Percentiles rank a stretch among this genome's conserved stretches.
Conservation (phyloP, 1,140 invertebrate genomes). For the Planococcus citri region DNA sequence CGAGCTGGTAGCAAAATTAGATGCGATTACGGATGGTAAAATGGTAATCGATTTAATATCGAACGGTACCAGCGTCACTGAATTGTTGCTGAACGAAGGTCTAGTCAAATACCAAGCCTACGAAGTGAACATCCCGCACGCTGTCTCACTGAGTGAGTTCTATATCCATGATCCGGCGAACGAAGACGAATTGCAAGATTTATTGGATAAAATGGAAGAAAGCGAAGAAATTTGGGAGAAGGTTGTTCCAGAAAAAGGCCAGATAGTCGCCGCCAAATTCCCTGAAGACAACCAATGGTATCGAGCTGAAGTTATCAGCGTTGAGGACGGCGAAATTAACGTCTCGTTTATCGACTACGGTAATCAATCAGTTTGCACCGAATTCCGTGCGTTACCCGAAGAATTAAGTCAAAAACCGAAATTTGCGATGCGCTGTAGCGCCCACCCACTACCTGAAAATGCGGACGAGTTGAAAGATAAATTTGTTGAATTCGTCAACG, state of each 20-base stretch:
- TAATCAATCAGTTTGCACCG: constrained; percentile 33
- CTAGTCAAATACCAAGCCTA: not conserved
- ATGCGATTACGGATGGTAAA: not conserved
- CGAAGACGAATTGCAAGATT: constrained; percentile 30
- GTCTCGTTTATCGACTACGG: constrained; percentile 48
- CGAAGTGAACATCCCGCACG: constrained; percentile 38
- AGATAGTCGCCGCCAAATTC: constrained; percentile 48
- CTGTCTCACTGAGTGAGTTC: constrained; percentile 46
- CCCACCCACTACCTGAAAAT: constrained; percentile 24
- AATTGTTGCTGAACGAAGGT: not conserved
- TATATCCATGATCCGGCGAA: constrained; percentile 49
- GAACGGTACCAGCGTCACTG: not conserved
- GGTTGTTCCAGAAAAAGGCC: constrained; percentile 30
- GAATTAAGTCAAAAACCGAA: constrained; percentile 33
- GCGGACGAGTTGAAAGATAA: constrained; percentile 3
- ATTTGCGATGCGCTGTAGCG: constrained; percentile 34
- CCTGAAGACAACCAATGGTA: constrained; percentile 51
- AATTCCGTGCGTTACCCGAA: constrained; percentile 34
- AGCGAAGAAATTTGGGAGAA: constrained; percentile 4
- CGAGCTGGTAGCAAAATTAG: not conserved
- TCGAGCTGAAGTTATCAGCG: constrained; percentile 46
- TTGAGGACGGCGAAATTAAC: constrained; percentile 34
- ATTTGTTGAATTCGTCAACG: not conserved
- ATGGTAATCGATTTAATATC: not conserved
- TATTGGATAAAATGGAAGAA: not conserved